phyloP scores from a whole-genome alignment of 2,113 vertebrate species.

The Cyphomyrus plagiostoma region DNA sequence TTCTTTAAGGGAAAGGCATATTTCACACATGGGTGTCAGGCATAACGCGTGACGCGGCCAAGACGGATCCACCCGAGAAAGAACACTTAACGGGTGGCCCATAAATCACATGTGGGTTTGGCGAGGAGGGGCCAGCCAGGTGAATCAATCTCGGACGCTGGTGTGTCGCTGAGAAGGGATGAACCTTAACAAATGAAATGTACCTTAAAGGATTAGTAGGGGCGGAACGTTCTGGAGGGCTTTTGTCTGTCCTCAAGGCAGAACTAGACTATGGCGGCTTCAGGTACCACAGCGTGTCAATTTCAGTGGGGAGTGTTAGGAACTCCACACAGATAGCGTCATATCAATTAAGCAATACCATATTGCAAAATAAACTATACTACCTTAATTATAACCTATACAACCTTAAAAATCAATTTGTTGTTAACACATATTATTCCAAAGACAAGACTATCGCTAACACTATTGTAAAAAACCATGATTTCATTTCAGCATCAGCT shows the following conservation, averaged over 20 bases:
- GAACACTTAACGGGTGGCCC: constrained; percentile 31
- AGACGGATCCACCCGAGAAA: constrained; percentile 20
- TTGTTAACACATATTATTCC: not conserved
- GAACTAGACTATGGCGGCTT: not conserved
- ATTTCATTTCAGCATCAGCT: not conserved
- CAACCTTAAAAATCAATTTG: not conserved
- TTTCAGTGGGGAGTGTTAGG: not conserved
- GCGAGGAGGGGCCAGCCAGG: constrained; percentile 7
- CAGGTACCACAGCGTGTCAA: not conserved
- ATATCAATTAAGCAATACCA: not conserved
- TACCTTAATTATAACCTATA: not conserved
- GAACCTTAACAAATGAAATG: constrained; percentile 22
- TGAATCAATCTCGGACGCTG: constrained; percentile 32
- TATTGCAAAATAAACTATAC: not conserved
- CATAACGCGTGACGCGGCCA: not conserved
- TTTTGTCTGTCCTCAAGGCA: not conserved
- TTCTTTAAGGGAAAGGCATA: not conserved
- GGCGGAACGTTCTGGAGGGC: not conserved
- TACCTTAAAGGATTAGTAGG: not conserved
- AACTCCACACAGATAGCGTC: not conserved
- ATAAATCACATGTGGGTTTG: constrained; percentile 34
- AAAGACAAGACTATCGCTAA: not conserved
- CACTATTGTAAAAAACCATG: not conserved
- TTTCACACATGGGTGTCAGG: not conserved
- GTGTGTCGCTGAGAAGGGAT: not conserved